Conservation (phyloP, 2,113 vertebrate genomes). For the Ciconia stormi region DNA sequence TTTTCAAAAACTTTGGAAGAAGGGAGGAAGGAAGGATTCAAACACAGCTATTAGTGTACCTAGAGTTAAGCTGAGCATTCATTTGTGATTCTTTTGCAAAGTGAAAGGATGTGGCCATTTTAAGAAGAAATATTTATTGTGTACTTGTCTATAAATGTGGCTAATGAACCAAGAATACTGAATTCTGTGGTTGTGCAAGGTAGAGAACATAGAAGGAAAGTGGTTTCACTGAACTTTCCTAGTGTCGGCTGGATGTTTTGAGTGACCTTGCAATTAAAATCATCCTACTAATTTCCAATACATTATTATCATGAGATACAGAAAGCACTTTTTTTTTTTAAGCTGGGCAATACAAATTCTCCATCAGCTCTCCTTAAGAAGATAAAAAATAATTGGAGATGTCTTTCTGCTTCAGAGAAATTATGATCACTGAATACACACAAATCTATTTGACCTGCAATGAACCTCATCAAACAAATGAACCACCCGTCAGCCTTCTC, state of each 20-base stretch:
- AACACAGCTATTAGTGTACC: background rate
- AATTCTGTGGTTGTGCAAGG: background rate
- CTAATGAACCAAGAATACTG: background rate
- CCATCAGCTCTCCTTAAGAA: background rate
- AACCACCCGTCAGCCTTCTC: background rate
- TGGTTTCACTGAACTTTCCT: background rate
- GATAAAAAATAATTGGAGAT: background rate
- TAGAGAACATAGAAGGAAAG: background rate
- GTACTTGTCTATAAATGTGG: background rate
- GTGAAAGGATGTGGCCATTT: background rate
- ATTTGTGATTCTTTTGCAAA: background rate
- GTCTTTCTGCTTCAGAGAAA: background rate
- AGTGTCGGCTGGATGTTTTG: background rate
- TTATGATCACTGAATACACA: background rate
- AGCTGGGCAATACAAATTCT: background rate
- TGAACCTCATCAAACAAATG: background rate
- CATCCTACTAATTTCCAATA: background rate
- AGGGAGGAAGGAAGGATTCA: background rate
- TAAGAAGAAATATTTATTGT: background rate
- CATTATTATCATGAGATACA: background rate
- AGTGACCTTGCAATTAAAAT: background rate
- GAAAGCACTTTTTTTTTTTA: background rate
- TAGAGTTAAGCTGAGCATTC: background rate
- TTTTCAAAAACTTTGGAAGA: background rate
- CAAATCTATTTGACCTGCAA: background rate